A percentile compares a stretch with the other conserved stretches of the same genome.
Evolutionary conservation across 1,140 invertebrate genomes (phyloP).

Genomic region (Acyrthosiphon pisum): DNA sequence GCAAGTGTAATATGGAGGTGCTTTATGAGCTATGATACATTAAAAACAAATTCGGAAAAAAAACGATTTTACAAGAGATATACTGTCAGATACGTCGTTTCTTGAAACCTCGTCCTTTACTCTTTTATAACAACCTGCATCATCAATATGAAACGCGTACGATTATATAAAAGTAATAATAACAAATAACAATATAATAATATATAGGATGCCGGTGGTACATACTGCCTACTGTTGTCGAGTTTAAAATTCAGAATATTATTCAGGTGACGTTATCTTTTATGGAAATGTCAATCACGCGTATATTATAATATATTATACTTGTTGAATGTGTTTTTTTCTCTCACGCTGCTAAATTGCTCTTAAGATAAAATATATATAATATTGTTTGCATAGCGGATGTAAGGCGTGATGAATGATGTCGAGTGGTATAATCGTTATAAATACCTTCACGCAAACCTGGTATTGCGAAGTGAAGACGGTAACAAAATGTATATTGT

Average conservation of each 20-base stretch:
- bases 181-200: neutral
- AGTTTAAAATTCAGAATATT: neutral
- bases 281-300: constrained; percentile 12
- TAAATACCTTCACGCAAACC: neutral
- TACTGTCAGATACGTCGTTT: neutral
- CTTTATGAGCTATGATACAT: neutral
- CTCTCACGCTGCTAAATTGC: neutral
- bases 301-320: neutral
- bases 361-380: neutral
- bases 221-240: neutral
- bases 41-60: neutral
- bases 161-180: neutral
- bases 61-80: neutral
- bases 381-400: neutral
- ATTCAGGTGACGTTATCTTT: constrained; percentile 12
- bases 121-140: neutral
- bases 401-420: neutral
- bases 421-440: neutral
- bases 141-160: neutral
- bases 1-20: no score
- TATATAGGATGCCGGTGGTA: neutral
- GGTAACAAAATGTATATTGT: neutral
- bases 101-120: neutral
- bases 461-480: neutral
- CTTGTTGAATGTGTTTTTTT: neutral